phyloP scores from a whole-genome alignment of 2,797 vertebrate species.

The Dromococcyx pavoninus region DNA sequence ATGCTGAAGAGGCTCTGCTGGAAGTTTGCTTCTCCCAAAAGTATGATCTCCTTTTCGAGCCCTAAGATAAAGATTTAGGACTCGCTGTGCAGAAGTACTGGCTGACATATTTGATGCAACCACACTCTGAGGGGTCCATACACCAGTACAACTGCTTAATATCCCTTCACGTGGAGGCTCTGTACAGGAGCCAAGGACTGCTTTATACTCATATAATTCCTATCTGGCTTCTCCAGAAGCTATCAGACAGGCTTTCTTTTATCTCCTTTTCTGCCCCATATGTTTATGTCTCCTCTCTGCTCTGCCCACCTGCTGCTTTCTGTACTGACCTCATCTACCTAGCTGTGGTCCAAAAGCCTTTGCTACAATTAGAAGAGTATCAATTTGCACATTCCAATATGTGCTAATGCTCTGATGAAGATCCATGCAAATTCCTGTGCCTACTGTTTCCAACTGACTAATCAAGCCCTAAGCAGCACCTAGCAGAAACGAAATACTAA shows the following conservation, averaged over 20 bases:
- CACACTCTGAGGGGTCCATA: background rate
- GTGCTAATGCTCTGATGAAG: background rate
- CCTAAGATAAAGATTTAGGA: background rate
- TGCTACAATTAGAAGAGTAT: background rate
- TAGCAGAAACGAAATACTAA: conserved; percentile 5
- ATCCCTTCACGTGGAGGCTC: fast-evolving
- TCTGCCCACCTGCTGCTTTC: background rate
- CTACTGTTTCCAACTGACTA: background rate
- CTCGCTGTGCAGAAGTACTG: background rate
- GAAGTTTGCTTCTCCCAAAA: background rate
- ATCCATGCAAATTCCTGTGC: background rate
- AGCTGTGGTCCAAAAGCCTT: background rate
- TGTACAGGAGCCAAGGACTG: fast-evolving
- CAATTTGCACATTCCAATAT: background rate
- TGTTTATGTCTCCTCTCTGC: background rate
- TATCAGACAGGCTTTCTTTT: background rate
- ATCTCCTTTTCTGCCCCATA: background rate
- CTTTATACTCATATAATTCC: background rate
- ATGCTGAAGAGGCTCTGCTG: background rate
- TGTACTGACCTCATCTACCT: background rate
- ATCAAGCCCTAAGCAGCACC: background rate
- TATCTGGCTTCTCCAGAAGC: background rate
- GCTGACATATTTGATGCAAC: background rate
- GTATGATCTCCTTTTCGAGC: background rate
- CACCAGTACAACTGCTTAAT: background rate